Evolutionary conservation across 2,888 invertebrate species (phyloP).

Genomic region (Sepiola atlantica): DNA sequence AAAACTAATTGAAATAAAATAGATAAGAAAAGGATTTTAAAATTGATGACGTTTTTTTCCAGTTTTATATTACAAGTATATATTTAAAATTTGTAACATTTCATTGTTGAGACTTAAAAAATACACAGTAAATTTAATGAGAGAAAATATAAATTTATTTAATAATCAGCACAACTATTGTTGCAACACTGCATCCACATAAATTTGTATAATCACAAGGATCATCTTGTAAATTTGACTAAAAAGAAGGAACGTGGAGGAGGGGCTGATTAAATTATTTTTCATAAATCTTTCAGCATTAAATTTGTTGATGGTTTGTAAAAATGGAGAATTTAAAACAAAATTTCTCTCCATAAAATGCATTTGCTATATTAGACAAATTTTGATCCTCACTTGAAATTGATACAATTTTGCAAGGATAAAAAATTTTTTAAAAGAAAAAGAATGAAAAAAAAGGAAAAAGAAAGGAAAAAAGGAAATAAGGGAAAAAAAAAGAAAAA

Average conservation of each 20-base stretch:
- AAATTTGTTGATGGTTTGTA: background rate
- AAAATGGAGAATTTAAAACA: background rate
- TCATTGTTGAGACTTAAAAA: background rate
- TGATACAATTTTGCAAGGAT: slow-evolving; percentile 20
- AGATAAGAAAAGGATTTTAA: background rate
- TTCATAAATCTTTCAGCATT: background rate
- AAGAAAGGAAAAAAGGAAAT: background rate
- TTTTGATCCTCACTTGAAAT: background rate
- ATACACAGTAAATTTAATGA: slow-evolving; percentile 12
- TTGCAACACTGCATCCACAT: background rate
- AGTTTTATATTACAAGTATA: background rate
- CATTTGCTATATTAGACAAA: background rate
- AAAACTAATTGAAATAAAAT: background rate
- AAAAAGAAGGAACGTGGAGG: background rate
- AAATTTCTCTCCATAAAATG: background rate
- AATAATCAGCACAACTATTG: background rate
- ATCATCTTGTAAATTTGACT: background rate
- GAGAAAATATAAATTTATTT: slow-evolving; percentile 32
- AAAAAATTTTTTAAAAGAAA: too few species aligned
- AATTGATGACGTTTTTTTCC: background rate
- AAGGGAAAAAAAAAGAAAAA: background rate
- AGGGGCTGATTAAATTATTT: background rate
- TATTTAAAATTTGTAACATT: background rate
- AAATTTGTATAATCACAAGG: background rate
- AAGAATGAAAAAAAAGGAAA: background rate